Percentiles rank a stretch among this genome's conserved stretches.
Evolutionary conservation across 2,888 invertebrate genomes (phyloP).

Genomic region (Oligia fasciuncula): DNA sequence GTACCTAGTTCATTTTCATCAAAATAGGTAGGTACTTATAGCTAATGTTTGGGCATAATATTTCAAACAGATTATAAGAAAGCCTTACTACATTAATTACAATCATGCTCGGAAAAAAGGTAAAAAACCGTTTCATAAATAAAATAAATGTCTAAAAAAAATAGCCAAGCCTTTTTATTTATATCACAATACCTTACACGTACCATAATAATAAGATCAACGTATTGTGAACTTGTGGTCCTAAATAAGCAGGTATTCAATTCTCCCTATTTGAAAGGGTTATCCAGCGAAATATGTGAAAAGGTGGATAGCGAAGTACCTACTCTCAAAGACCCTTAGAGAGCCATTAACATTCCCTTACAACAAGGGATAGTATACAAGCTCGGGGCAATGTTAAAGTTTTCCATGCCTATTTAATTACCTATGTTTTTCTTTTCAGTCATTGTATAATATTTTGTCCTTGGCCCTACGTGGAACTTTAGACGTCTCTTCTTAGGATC

Average conservation of each 20-base stretch:
- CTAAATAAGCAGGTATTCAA: conserved; percentile 61
- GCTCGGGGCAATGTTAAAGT: conserved; percentile 16
- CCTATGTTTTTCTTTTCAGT: conserved; percentile 8
- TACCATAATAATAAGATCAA: conserved; percentile 44
- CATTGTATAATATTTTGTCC: background rate
- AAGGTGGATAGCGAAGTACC: conserved; percentile 53
- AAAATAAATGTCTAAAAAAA: background rate
- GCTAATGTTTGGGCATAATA: background rate
- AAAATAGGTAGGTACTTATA: background rate
- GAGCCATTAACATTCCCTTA: conserved; percentile 45
- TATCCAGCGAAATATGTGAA: conserved; percentile 54
- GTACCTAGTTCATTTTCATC: background rate
- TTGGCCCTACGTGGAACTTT: background rate
- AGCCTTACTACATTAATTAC: background rate
- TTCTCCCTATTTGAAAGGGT: conserved; percentile 56
- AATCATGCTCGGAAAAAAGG: background rate
- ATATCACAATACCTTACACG: conserved; percentile 8
- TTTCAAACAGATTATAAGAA: conserved; percentile 10
- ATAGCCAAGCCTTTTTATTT: too few species aligned
- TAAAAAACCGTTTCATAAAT: background rate
- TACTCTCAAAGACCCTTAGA: conserved; percentile 42
- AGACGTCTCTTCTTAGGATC: conserved; percentile 2
- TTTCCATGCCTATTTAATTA: background rate
- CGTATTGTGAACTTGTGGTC: conserved; percentile 35
- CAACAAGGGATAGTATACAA: conserved; percentile 34